Percentiles rank a stretch among this genome's conserved stretches.
Conservation (phyloP, 2,113 vertebrate genomes). For the Illadopsis cleaveri region DNA sequence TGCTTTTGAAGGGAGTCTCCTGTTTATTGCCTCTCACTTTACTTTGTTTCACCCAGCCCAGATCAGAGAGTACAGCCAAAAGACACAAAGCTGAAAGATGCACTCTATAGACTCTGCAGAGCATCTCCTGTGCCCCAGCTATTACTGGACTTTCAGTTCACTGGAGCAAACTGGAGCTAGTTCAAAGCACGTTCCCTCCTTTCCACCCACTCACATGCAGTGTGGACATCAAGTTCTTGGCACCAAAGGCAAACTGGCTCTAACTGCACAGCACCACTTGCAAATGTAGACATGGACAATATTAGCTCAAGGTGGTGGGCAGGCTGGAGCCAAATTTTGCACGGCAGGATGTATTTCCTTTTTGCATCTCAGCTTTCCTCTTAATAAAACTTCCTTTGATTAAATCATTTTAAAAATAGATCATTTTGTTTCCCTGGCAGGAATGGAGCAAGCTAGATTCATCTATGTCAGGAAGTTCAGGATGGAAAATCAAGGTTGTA, state of each 20-base stretch:
- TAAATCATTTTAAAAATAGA: neutral
- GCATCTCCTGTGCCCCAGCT: neutral
- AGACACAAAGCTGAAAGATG: neutral
- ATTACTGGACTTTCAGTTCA: neutral
- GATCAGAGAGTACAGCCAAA: neutral
- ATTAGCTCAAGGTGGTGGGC: neutral
- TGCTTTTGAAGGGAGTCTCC: neutral
- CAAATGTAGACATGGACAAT: neutral
- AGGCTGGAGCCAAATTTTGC: neutral
- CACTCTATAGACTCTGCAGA: neutral
- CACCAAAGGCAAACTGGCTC: neutral
- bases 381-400: slow-evolving; percentile 6
- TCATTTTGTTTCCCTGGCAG: neutral
- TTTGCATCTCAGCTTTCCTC: neutral
- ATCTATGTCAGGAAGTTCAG: neutral
- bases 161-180: neutral
- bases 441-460: neutral
- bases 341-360: neutral
- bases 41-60: neutral
- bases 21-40: neutral
- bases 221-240: neutral
- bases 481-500: neutral
- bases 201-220: neutral
- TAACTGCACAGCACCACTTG: neutral
- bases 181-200: neutral